Conservation (phyloP, 2,113 vertebrate species). For the Neopipo cinnamomea region DNA sequence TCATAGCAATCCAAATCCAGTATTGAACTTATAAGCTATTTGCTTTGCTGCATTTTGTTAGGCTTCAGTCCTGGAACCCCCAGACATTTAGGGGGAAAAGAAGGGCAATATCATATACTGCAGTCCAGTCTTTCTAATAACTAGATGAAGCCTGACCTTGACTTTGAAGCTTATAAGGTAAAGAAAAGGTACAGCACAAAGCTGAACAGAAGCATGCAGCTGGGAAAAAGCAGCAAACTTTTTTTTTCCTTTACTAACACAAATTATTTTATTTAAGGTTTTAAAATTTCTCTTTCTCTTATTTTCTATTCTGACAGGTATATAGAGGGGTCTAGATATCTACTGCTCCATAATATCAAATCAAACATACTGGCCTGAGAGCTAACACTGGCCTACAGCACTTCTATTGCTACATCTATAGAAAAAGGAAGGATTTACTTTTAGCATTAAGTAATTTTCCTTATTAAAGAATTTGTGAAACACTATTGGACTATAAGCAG, state of each 20-base stretch:
- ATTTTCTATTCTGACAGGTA: background rate
- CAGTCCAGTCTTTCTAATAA: constrained; percentile 16
- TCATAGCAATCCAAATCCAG: background rate
- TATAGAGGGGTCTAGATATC: background rate
- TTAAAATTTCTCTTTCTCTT: background rate
- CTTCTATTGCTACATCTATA: background rate
- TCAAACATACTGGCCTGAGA: background rate
- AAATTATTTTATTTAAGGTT: background rate
- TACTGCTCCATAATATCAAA: background rate
- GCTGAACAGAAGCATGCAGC: background rate
- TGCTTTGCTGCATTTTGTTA: background rate
- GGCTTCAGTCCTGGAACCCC: background rate
- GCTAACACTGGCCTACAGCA: background rate
- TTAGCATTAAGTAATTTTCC: background rate
- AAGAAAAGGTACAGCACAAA: background rate
- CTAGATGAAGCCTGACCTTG: background rate
- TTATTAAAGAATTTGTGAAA: constrained; percentile 3
- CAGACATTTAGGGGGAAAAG: background rate
- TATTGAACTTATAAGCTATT: background rate
- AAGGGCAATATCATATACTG: background rate
- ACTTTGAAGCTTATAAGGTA: background rate
- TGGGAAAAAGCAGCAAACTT: background rate
- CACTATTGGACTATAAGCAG: background rate
- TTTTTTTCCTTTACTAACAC: background rate
- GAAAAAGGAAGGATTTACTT: background rate